These are phyloP conservation scores for Erpobdella octoculata DNA, from an alignment of 2,888 invertebrate genomes.

Conservation along the genomic window DNA sequence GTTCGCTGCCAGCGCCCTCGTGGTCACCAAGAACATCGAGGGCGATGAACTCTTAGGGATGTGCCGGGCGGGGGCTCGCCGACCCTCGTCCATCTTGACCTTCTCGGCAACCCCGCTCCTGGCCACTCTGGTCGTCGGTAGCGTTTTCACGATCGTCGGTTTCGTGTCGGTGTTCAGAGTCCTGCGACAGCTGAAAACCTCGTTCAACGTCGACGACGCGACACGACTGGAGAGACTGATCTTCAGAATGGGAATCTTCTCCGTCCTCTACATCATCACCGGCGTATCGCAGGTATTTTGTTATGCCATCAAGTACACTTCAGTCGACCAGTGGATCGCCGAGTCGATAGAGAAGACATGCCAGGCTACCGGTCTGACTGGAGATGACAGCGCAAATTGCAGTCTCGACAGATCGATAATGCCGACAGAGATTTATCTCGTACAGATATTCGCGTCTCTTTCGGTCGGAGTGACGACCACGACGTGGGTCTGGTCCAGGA, in stretches of 20 bases:
- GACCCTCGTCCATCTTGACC: neutral
- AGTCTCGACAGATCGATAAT: neutral
- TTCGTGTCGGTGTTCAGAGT: conserved; percentile 10
- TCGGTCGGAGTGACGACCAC: conserved; percentile 12
- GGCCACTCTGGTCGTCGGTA: neutral
- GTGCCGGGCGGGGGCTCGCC: neutral
- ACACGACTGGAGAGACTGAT: neutral
- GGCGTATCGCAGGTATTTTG: neutral
- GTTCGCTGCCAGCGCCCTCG: conserved; percentile 2
- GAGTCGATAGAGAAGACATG: conserved; percentile 7
- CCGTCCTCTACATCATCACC: neutral
- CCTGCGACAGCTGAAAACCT: neutral
- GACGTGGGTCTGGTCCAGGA: conserved; percentile 8
- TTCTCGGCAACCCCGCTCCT: neutral
- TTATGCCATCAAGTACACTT: neutral
- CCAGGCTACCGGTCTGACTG: neutral
- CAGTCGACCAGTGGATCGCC: neutral
- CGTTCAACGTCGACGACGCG: neutral
- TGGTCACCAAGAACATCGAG: neutral
- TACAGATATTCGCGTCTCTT: neutral
- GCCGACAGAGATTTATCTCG: neutral
- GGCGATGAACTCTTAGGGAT: conserved; percentile 9
- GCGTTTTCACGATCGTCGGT: neutral
- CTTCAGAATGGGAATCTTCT: conserved; percentile 3
- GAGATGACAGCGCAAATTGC: neutral